These are phyloP conservation scores for Nomada ferruginata DNA, from an alignment of 2,888 invertebrate species.

Conservation along the genomic window DNA sequence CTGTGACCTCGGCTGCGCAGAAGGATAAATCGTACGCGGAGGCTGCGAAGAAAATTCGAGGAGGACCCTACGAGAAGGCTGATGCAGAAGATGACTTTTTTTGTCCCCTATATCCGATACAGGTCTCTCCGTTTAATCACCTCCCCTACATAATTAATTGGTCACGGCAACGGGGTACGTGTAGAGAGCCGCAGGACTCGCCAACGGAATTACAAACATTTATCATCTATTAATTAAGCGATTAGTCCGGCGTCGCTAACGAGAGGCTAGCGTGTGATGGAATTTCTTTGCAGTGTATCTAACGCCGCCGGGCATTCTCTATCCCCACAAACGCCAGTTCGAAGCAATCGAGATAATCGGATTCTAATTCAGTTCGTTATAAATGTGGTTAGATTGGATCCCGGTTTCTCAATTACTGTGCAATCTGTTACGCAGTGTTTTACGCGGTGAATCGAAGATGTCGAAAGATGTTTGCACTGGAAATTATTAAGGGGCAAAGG, in stretches of 20 bases:
- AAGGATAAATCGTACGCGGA: constrained; percentile 61
- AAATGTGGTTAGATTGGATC: constrained; percentile 41
- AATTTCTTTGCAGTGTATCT: constrained; percentile 55
- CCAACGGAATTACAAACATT: constrained; percentile 69
- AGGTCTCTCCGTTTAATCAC: constrained; percentile 53
- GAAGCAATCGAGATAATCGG: constrained; percentile 45
- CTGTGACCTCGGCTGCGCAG: constrained; percentile 55
- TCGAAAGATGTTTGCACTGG: constrained; percentile 1
- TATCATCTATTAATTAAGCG: constrained; percentile 77
- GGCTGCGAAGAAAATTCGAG: constrained; percentile 64
- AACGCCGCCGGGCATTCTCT: constrained; percentile 60
- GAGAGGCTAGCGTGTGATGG: constrained; percentile 60
- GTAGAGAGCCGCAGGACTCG: constrained; percentile 39
- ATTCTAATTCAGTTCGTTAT: constrained; percentile 52
- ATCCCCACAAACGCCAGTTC: background rate
- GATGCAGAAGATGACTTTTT: constrained; percentile 28
- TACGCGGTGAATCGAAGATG: background rate
- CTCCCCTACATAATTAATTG: constrained; percentile 66
- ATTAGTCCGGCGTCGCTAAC: constrained; percentile 72
- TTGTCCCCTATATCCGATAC: constrained; percentile 26
- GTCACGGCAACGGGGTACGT: constrained; percentile 65
- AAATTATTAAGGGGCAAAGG: constrained; percentile 6
- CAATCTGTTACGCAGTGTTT: constrained; percentile 32
- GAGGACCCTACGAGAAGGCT: constrained; percentile 17
- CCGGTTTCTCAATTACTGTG: constrained; percentile 36